phyloP scores from a whole-genome alignment of 2,888 invertebrate genomes.

The Apamea sordens region DNA sequence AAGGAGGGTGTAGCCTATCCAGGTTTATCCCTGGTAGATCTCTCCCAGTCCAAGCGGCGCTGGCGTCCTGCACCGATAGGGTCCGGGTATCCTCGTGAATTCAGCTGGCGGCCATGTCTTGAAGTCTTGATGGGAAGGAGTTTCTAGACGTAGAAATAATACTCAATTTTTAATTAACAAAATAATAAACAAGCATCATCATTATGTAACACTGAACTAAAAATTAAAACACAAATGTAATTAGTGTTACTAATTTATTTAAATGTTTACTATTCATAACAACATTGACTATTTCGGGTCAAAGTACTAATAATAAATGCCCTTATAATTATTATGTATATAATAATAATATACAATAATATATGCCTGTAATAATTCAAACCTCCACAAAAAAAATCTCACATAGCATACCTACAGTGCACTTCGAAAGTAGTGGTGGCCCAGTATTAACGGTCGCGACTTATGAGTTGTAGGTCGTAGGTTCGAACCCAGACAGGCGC shows the following conservation, averaged over 20 bases:
- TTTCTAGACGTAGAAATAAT: not conserved
- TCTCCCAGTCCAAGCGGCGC: not conserved
- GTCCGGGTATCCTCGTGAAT: not conserved
- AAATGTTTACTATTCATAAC: not conserved
- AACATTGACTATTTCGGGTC: not conserved
- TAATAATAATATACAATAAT: too few species aligned
- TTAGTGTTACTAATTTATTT: not conserved
- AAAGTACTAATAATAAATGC: not conserved
- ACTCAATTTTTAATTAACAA: not conserved
- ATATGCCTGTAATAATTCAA: too few species aligned
- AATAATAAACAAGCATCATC: not conserved
- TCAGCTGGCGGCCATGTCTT: not conserved
- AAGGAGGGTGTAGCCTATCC: not conserved
- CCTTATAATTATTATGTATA: too few species aligned
- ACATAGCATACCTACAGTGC: too few species aligned
- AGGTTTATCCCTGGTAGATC: not conserved
- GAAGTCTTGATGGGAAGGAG: not conserved
- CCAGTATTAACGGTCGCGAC: not conserved
- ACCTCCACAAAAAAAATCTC: too few species aligned
- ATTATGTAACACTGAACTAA: not conserved
- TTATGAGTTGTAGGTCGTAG: too few species aligned
- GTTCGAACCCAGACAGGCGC: too few species aligned
- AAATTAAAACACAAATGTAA: not conserved
- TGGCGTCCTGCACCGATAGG: not conserved
- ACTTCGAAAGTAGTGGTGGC: not conserved